Evolutionary conservation across 2,888 invertebrate species (phyloP).

Genomic region (Scelioninae gen. 1): DNA sequence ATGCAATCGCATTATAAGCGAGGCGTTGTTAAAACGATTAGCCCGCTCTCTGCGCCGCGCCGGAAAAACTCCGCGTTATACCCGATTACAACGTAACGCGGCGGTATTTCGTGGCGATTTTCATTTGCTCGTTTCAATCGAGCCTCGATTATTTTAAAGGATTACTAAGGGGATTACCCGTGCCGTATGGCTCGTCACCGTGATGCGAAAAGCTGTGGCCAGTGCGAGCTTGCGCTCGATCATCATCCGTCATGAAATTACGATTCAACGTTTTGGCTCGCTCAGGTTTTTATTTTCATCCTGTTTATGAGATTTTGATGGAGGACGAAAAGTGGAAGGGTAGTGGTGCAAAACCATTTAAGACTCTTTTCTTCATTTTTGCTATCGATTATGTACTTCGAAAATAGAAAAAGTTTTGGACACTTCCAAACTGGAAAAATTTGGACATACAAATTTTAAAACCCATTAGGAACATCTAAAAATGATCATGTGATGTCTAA

Average conservation of each 20-base stretch:
- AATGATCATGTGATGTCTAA: no score
- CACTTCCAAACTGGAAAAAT: no score
- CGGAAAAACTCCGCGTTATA: conserved; percentile 79
- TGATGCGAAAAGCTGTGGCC: conserved; percentile 76
- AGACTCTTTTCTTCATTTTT: no score
- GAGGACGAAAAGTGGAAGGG: no score
- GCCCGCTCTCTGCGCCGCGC: conserved; percentile 71
- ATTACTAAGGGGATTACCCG: conserved; percentile 80
- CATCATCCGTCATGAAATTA: conserved; percentile 67
- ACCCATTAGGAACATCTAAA: no score
- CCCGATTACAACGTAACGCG: conserved; percentile 82
- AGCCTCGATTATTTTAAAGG: conserved; percentile 82
- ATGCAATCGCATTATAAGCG: conserved; percentile 83
- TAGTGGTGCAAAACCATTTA: no score
- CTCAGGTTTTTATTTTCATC: conserved; percentile 21
- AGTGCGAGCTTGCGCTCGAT: conserved; percentile 59
- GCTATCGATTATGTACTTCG: no score
- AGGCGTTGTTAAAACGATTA: conserved; percentile 84
- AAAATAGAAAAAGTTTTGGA: no score
- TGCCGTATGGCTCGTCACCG: conserved; percentile 74
- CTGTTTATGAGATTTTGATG: conserved; percentile 30
- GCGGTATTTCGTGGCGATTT: conserved; percentile 81
- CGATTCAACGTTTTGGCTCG: conserved; percentile 42
- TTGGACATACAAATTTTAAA: no score
- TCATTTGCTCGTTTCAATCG: conserved; percentile 78